Evolutionary conservation across 2,113 vertebrate genomes (phyloP), one percentile per base, ranked within the genome.

Genomic region (Rafetus swinhoei): DNA sequence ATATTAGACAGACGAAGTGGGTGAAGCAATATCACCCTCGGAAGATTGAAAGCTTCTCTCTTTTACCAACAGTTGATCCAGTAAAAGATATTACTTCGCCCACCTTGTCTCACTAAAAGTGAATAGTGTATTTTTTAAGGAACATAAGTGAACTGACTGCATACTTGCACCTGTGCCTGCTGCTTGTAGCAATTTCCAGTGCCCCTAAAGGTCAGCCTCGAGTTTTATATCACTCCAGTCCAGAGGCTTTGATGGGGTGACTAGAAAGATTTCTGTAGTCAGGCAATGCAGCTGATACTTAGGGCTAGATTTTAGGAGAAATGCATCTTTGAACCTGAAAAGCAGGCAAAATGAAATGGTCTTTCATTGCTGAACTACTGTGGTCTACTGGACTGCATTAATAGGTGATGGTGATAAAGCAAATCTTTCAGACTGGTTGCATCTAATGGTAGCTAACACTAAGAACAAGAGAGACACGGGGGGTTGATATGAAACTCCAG

Each of bases 401-500:
- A 32, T 24, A 84, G 90, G 62, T 27, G 57, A 80, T 59, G 65
- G 87, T 80, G 59, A 93, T 74, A 81, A 82, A 94, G 92, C 57
- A 14, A 79, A 74, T 84, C 92, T 85, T 91, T 62, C 59, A 90
- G 92, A 85, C 85, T 74, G 52, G 72, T 24, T 89, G 22, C 29
- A 74, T 22, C 21, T 45, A 81, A 13, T 6, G 62, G 60, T 85
- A 80, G 57, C 92, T 55, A 39, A 88, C 29, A 84, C 53, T 86
- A 81, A 52, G 35, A 74, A 50, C 3, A 84, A 7, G 22, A 87
- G 89, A 50, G 19, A 90, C 88, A 74, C 32, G 88, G n/a, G 15
- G 91, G 3, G 21, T 90, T 88, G 87, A 82, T 84, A 54, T 93
- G 82, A 92, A 94, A 27, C 1, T 72, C 55, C 54, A 92, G 89